Evolutionary conservation across 2,113 vertebrate species (phyloP).

Genomic region (Phalacrocorax brasilianus): DNA sequence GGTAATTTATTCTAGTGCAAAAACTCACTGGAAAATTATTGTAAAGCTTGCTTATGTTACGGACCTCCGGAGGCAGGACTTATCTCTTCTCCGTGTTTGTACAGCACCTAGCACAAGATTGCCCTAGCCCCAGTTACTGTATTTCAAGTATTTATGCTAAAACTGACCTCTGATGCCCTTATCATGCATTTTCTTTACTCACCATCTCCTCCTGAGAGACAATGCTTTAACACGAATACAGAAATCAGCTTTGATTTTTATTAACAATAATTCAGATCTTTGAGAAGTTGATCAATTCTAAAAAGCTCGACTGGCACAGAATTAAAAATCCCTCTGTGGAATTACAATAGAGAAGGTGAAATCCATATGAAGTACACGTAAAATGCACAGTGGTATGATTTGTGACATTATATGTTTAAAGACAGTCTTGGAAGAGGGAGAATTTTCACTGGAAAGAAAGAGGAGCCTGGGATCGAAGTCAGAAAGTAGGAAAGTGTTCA

Average conservation of each 20-base stretch:
- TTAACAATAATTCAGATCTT: background rate
- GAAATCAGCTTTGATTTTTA: background rate
- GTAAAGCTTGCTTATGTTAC: background rate
- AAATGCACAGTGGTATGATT: background rate
- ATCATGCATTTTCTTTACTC: background rate
- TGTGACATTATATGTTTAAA: background rate
- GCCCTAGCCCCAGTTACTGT: background rate
- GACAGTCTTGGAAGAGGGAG: background rate
- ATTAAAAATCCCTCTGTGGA: background rate
- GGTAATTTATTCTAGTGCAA: conserved; percentile 15
- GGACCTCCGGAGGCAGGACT: background rate
- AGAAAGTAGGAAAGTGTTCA: background rate
- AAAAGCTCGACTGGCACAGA: background rate
- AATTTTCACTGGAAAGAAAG: background rate
- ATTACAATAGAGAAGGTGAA: background rate
- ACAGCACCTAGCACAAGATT: background rate
- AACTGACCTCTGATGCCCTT: background rate
- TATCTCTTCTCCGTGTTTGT: background rate
- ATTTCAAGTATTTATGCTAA: background rate
- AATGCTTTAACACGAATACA: background rate
- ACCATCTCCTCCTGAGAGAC: background rate
- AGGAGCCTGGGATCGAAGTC: background rate
- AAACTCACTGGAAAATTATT: background rate
- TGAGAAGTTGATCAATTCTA: background rate
- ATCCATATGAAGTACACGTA: background rate